Conservation (phyloP, 2,888 invertebrate species). For the Synergus itoensis region DNA sequence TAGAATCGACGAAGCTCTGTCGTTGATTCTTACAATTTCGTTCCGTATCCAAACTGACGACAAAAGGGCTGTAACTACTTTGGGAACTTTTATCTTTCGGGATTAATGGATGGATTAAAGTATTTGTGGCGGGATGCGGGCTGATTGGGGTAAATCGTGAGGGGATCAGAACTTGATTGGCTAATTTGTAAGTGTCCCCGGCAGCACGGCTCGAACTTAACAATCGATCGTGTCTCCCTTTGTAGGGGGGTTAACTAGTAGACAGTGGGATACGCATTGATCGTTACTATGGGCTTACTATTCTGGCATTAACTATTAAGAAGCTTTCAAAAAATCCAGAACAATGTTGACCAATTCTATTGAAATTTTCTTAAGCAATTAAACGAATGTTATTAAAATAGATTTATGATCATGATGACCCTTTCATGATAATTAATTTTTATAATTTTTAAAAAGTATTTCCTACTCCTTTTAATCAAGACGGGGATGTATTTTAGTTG, state of each 20-base stretch:
- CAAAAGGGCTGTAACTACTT: conserved; percentile 75
- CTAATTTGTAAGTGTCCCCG: conserved; percentile 78
- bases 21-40: conserved; percentile 33
- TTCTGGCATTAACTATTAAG: neutral
- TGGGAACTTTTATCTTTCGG: conserved; percentile 76
- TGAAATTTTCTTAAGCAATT: neutral
- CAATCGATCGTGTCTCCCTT: conserved; percentile 69
- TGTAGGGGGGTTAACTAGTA: conserved; percentile 32
- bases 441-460: neutral
- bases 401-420: too few species aligned
- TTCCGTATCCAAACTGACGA: conserved; percentile 65
- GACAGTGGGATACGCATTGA: conserved; percentile 20
- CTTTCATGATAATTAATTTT: neutral
- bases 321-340: neutral
- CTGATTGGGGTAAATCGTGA: conserved; percentile 74
- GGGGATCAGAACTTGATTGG: conserved; percentile 77
- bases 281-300: conserved; percentile 20
- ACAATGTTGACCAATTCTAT: neutral
- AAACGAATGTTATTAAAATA: neutral
- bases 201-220: conserved; percentile 71
- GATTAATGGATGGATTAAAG: conserved; percentile 78
- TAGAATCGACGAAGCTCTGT: conserved; percentile 43
- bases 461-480: neutral
- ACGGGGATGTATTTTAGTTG: neutral
- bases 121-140: conserved; percentile 75